Evolutionary conservation across 1,140 invertebrate genomes (phyloP), one percentile per base, ranked within the genome.

Genomic region (Zaprionus tsacasi): DNA sequence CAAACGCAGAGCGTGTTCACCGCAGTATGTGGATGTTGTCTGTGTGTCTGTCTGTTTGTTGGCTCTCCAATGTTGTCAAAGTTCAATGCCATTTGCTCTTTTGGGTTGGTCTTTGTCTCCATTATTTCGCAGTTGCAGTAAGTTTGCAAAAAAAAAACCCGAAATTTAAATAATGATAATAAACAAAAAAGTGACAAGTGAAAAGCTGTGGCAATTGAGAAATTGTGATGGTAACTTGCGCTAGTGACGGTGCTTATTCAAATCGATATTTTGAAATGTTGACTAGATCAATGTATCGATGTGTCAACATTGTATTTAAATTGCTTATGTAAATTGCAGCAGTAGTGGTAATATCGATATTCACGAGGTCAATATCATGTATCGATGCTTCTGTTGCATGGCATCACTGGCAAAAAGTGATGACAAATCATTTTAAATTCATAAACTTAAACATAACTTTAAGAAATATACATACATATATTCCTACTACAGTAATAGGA

Each of bases 61-160:
- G 38, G 38, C 38, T 25, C 35, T 74, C 40, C 63, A 71, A 67
- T 40, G 45, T 65, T 43, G 52, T 30, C 64, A 65, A 81, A 87
- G 82, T 86, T 86, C 82, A 86, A 86, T 86, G 82, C 81, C 76
- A 69, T 56, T 71, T 70, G 71, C 45, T 54, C 48, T 56, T 35
- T 58, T 70, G 33, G 48, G 35, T 57, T 33, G 40, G 56, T 21
- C 52, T 43, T 35, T 76, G 65, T 55, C 63, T 59, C 57, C 54
- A 38, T 65, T 55, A 64, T 68, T 70, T 35, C 59, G 65, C 55
- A 57, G 43, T 33, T 36, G 25, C 38, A 50, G 56, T 52, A 59
- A 60, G 70, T 55, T 36, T 10, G 17, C 21, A 2, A n/a, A 15
- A 27, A 27, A 15, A 54, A 6, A 54, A 7, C 17, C 17, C 33